Conservation (phyloP, 2,797 vertebrate genomes). For the Sparus aurata region DNA sequence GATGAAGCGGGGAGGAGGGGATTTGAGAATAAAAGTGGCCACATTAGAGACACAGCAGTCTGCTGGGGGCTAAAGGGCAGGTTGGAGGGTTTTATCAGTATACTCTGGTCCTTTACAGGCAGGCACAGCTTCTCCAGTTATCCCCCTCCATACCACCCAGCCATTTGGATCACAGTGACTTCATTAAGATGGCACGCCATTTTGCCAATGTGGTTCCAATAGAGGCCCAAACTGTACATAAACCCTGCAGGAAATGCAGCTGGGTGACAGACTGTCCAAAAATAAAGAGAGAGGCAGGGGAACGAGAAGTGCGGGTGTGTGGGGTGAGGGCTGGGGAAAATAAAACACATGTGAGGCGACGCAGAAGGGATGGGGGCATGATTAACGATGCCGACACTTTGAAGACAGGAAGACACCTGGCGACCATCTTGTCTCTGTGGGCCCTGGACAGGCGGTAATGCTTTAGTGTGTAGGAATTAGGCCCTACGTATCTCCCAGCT, state of each 20-base stretch:
- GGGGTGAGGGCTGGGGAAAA: slow-evolving; percentile 62
- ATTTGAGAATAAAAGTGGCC: slow-evolving; percentile 62
- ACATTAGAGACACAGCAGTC: slow-evolving; percentile 64
- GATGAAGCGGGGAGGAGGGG: slow-evolving; percentile 53
- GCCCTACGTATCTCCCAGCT: slow-evolving; percentile 72
- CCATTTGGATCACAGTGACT: slow-evolving; percentile 68
- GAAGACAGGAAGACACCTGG: slow-evolving; percentile 87
- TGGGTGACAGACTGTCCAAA: slow-evolving; percentile 81
- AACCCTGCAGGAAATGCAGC: slow-evolving; percentile 83
- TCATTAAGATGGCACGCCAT: slow-evolving; percentile 74
- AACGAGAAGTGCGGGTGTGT: slow-evolving; percentile 37
- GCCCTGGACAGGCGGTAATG: slow-evolving; percentile 78
- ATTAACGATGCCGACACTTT: slow-evolving; percentile 83
- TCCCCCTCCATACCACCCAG: slow-evolving; percentile 50
- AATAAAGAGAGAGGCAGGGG: slow-evolving; percentile 60
- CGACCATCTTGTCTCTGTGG: slow-evolving; percentile 83
- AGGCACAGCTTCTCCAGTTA: slow-evolving; percentile 48
- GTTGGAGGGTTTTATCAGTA: slow-evolving; percentile 37
- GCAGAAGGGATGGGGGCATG: slow-evolving; percentile 65
- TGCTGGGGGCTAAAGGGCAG: slow-evolving; percentile 62
- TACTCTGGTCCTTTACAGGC: slow-evolving; percentile 48
- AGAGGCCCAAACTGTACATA: slow-evolving; percentile 77
- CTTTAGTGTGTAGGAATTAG: slow-evolving; percentile 80
- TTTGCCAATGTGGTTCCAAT: slow-evolving; percentile 81
- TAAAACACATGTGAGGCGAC: slow-evolving; percentile 79